Percentiles rank a stretch among this genome's conserved stretches.
These are phyloP conservation scores for Telmatochromis sp. DNA, from an alignment of 2,113 vertebrate species.

Conservation along the genomic window DNA sequence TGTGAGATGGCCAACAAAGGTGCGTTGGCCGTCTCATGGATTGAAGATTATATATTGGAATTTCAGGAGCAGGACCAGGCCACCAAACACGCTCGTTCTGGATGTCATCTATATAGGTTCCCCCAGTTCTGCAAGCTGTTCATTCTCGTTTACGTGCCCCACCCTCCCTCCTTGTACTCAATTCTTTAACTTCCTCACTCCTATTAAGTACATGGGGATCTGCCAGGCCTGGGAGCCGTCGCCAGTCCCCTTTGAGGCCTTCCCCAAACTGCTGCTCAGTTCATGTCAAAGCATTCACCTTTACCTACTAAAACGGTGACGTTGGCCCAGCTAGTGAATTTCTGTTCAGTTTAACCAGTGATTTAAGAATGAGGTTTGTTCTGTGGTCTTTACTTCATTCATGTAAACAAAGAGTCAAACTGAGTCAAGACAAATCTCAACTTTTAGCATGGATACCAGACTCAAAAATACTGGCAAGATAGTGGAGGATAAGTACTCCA, in stretches of 20 bases:
- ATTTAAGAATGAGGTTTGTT: background rate
- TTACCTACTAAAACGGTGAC: background rate
- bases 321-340: background rate
- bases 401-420: background rate
- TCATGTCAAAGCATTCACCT: background rate
- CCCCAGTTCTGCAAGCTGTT: background rate
- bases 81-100: background rate
- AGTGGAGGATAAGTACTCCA: background rate
- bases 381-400: background rate
- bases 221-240: background rate
- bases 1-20: background rate
- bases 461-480: background rate
- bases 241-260: background rate
- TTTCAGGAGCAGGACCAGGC: background rate
- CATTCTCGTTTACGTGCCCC: background rate
- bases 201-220: background rate
- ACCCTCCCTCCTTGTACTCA: background rate
- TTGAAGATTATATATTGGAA: background rate
- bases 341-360: background rate
- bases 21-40: background rate
- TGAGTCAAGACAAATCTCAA: background rate
- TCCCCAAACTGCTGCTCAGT: background rate
- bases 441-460: background rate
- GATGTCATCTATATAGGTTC: background rate
- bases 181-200: background rate